Base-by-base conservation (phyloP, 1,140 invertebrate species). In the Adoxophyes honmai region DNA sequence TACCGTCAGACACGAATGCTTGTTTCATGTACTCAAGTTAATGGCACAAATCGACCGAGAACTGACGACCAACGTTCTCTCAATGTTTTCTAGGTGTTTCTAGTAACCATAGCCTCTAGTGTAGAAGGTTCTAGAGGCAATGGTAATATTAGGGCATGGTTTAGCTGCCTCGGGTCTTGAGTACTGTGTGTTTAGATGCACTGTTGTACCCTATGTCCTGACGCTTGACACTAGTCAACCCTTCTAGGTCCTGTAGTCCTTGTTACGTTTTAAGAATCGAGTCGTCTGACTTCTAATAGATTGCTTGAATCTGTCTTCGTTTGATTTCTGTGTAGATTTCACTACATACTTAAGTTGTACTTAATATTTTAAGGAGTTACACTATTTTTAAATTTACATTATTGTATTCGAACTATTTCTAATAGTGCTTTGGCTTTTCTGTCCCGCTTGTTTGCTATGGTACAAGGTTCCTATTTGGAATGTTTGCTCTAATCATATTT, bases 1-100 rank as follows among this genome's bases (percentile, higher is more conserved):
- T 66, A 67, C 62, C 21, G 21, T 28, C 21, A 65, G 18, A 15
- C 21, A 68, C 67, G 51, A 68, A 39, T 68, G 37, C 34, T 63
- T 56, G 56, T 62, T 59, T 63, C 61, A 60, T 28, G 56, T 52
- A 57, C 67, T 62, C 42, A 48, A 56, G 48, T 60, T 54, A 55
- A 57, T 28, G 57, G 65, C 59, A 64, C 62, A 64, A 53, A 55
- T 34, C 38, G 11, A 60, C 33, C 48, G 34, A 16, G 28, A 52
- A 52, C 51, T 34, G 51, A 37, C 36, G 36, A 28, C 21, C 42
- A 48, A 48, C 42, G 21, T 21, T 33, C 18, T n/a, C 28, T 48
- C 39, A 15, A 48, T 33, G 18, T 13, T 28, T 28, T 48, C 18
- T 48, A 48, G 42, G 42, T 10, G 9, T 48, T 48, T 48, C 42